Evolutionary conservation across 2,888 invertebrate genomes (phyloP).

Genomic region (Epsilonema sp.): DNA sequence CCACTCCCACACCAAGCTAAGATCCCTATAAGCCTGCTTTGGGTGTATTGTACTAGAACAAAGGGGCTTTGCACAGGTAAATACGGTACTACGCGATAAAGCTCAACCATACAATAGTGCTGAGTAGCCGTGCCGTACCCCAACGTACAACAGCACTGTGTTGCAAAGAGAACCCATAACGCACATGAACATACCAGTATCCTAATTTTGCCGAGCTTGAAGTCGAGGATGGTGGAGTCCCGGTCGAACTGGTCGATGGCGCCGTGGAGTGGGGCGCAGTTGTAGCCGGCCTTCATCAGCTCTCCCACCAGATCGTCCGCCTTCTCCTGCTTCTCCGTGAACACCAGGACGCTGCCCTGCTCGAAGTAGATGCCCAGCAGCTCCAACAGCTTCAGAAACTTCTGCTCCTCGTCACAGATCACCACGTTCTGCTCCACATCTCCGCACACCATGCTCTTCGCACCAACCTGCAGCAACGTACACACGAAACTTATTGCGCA

Average conservation of each 20-base stretch:
- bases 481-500: too few species aligned
- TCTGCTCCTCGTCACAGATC: slow-evolving; percentile 79
- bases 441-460: slow-evolving; percentile 84
- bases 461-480: slow-evolving; percentile 42
- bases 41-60: too few species aligned
- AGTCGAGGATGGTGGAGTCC: slow-evolving; percentile 89
- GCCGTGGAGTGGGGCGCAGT: slow-evolving; percentile 89
- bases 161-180: too few species aligned
- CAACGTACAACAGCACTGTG: too few species aligned
- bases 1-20: too few species aligned
- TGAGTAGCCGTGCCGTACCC: too few species aligned
- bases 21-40: too few species aligned
- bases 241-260: slow-evolving; percentile 98
- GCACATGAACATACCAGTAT: slow-evolving; percentile 42
- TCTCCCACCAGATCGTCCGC: slow-evolving; percentile 80
- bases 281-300: slow-evolving; percentile 83
- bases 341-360: slow-evolving; percentile 72
- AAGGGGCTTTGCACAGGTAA: too few species aligned
- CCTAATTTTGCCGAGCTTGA: slow-evolving; percentile 78
- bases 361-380: slow-evolving; percentile 84
- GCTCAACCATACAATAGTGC: too few species aligned
- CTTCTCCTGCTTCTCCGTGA: slow-evolving; percentile 94
- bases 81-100: too few species aligned
- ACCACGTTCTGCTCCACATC: slow-evolving; percentile 90
- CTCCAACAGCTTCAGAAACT: slow-evolving; percentile 88